Evolutionary conservation across 2,113 vertebrate genomes (phyloP), one percentile per base, ranked within the genome.

Genomic region (Chitala chitala): DNA sequence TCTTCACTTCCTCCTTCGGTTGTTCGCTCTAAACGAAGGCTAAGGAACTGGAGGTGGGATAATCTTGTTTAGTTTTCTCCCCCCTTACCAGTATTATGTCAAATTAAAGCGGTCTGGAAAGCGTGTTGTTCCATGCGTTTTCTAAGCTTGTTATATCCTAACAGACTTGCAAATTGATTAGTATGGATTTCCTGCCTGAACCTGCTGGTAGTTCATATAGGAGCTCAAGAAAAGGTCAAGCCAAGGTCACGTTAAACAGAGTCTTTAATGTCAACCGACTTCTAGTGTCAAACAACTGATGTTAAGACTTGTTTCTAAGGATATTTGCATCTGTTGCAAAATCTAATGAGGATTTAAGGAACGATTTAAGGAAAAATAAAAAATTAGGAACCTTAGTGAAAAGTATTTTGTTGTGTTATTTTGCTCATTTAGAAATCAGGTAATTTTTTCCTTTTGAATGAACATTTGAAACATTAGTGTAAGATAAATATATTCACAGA

Each of bases 81-180:
- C 75, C 48, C 84, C 79, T 79, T 80, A 29, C 0, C 20, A 63
- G 79, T 86, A 87, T 91, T 90, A 90, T 92, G 84, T 90, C 87
- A 92, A 90, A 91, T 89, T 88, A 92, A 90, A 89, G 84, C 88
- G 84, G 83, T 87, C 88, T 90, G 86, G 86, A 83, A 86, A 86
- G 79, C 86, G 78, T 82, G 81, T 86, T 88, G 87, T 87, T 86
- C 84, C 26, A 71, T 86, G 85, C 82, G 84, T 78, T 55, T 85
- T 84, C 83, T 81, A 83, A 80, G 85, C 86, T 88, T 89, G 85
- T 90, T 88, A 89, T 90, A 89, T 88, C 82, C 87, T 89, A 92
- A 89, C 87, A 86, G 86, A 90, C 89, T 90, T 78, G 81, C 83
- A 88, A 90, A 91, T 84, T 85, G 87, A 92, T 91, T 89, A 86